Conservation (phyloP, 1,140 invertebrate species). For the Pseudomyrmex concolor region DNA sequence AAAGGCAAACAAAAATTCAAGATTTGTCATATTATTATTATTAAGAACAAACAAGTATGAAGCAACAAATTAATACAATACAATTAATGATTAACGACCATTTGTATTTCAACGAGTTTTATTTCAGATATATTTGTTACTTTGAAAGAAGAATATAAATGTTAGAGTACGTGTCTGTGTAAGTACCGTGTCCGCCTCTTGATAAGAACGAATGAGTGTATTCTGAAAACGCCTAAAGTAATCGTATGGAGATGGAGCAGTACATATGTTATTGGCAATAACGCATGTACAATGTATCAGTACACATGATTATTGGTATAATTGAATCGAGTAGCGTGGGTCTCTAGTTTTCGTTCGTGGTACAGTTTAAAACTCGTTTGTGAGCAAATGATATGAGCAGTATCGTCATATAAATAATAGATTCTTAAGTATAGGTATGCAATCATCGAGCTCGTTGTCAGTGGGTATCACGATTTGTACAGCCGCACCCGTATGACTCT, state of each 20-base stretch:
- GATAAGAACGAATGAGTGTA: constrained; percentile 35
- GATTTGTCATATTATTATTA: background rate
- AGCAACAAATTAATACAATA: background rate
- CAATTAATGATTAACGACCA: constrained; percentile 6
- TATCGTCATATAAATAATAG: constrained; percentile 69
- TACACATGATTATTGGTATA: constrained; percentile 66
- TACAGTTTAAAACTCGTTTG: constrained; percentile 64
- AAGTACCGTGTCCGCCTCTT: constrained; percentile 24
- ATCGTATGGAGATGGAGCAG: constrained; percentile 68
- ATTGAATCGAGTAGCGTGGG: constrained; percentile 64
- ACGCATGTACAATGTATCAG: constrained; percentile 65
- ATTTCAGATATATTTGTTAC: constrained; percentile 32
- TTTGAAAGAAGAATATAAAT: constrained; percentile 26
- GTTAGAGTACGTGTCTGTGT: constrained; percentile 27
- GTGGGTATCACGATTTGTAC: constrained; percentile 69
- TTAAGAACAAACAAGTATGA: no score
- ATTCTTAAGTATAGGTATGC: constrained; percentile 68
- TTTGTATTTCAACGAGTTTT: constrained; percentile 46
- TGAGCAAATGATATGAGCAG: constrained; percentile 65
- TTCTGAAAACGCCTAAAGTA: constrained; percentile 27
- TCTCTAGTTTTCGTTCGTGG: constrained; percentile 63
- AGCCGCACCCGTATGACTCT: constrained; percentile 66
- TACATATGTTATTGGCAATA: constrained; percentile 68
- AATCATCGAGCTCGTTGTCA: constrained; percentile 69
- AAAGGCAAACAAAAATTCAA: background rate